Base-by-base conservation (phyloP, 92 coral and sea anemone genomes). In the Palythoa caribaeorum region DNA sequence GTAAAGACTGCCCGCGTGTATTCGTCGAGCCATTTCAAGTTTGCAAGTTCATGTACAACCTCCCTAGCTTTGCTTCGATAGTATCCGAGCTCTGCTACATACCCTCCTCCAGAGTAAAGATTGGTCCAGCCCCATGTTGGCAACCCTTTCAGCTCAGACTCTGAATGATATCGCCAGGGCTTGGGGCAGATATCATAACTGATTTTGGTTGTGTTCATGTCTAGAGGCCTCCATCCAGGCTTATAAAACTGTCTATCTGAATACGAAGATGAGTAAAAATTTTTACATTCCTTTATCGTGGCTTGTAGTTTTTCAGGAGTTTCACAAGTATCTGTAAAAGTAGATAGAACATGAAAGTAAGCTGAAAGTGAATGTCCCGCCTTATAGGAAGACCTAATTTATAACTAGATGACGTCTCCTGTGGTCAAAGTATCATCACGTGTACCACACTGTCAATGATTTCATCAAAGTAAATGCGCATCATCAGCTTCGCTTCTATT, bases 61-160 rank as follows among this genome's bases (percentile, higher is more conserved):
- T 79, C 77, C 35, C 83, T 85, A 14, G 97, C 95, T 77, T 94
- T 94, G 17, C 86, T 54, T 15, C 83, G 80, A 80, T 90, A 94
- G 90, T 94, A 94, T 52, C 97, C 97, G 85, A 94, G 95, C 19
- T 94, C 97, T 84, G 95, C 97, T 87, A 94, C 97, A 72, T 94
- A 94, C 59, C 97, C 97, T 87, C 97, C 97, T 90, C 95, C 97
- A 20, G 95, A 72, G 91, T 94, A 94, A 8, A 88, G 2, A 17
- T 91, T 89, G 54, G 90, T 88, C 73, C 60, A 76, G 1, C 94
- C 97, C 97, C 97, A 94, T 78, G 91, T 79, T 16, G 97, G 92
- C 36, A 94, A 83, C 1, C 95, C 94, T 73, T 90, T 91, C 28
- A 94, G 84, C 16, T 89, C 76, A 6, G 77, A 62, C 14, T 91